Evolutionary conservation across 2,113 vertebrate genomes (phyloP).

Genomic region (Puffinus mauretanicus): DNA sequence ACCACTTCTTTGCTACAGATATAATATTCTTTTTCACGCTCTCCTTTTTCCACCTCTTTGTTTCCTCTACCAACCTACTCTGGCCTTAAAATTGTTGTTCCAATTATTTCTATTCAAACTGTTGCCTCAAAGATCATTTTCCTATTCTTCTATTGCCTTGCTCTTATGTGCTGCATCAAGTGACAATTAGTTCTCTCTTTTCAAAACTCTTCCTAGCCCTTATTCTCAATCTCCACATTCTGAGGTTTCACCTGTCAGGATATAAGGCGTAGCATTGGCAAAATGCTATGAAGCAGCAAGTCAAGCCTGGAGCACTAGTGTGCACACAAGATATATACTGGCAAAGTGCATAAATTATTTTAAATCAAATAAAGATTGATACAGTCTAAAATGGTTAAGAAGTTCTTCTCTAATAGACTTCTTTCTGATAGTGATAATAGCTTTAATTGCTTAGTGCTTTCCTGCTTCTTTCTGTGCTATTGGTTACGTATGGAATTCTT

Average conservation of each 20-base stretch:
- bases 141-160: background rate
- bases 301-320: background rate
- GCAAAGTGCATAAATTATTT: background rate
- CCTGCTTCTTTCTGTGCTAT: background rate
- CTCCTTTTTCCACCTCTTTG: background rate
- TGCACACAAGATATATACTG: background rate
- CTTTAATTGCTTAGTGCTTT: background rate
- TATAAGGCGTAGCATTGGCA: accelerated
- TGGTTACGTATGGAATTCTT: background rate
- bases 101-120: background rate
- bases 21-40: background rate
- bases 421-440: background rate
- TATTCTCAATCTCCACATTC: background rate
- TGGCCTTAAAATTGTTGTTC: background rate
- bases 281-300: background rate
- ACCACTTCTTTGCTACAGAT: background rate
- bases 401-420: background rate
- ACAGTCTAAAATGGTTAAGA: background rate
- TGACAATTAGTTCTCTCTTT: background rate
- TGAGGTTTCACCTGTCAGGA: background rate
- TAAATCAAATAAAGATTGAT: background rate
- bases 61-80: background rate
- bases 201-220: background rate
- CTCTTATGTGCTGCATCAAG: background rate
- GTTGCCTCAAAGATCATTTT: background rate